Base-by-base conservation (phyloP, 2,888 invertebrate genomes). In the Lottia scabra region DNA sequence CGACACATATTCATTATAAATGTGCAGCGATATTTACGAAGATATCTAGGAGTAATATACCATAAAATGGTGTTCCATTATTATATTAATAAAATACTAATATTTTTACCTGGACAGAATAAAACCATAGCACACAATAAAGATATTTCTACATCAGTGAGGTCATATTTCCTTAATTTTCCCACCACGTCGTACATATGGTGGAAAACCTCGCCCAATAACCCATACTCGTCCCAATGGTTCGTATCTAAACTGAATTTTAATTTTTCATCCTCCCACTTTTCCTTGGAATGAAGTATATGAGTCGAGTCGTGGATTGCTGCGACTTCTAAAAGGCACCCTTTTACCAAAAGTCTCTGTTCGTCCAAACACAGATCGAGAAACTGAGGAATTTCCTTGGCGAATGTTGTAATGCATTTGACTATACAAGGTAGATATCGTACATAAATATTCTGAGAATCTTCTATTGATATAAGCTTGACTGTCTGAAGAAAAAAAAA, bases 361-460 rank as follows among this genome's bases (percentile, higher is more conserved):
- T 85, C 84, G 4, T 75, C 75, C 38, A 80, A 75, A n/a, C 78
- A 74, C 48, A 87, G 75, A 45, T 82, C 78, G 43, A 81, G 80
- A 68, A 86, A 86, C 71, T 84, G 81, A 6, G 85, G 85, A 64
- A 85, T 83, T 65, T 84, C 83, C 70, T 80, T 80, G 44, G 85
- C 84, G 71, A 86, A 84, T 19, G 81, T 81, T 3, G 86, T 84
- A 46, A 85, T 83, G 71, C 82, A 83, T 8, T 78, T 76, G 63
- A 86, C 84, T 44, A 83, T 82, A 30, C 81, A 80, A 0, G 85
- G 84, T 30, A 87, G 73, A 72, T 83, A 84, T 2, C 80, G 78
- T 63, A 83, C 81, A 78, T 83, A 86, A 44, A 85, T 71, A 23
- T 72, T 77, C 48, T 79, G 78, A 0, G 78, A 74, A 27, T 83